Evolutionary conservation across 92 coral and sea anemone genomes (phyloP).

Genomic region (Heteractis magnifica): DNA sequence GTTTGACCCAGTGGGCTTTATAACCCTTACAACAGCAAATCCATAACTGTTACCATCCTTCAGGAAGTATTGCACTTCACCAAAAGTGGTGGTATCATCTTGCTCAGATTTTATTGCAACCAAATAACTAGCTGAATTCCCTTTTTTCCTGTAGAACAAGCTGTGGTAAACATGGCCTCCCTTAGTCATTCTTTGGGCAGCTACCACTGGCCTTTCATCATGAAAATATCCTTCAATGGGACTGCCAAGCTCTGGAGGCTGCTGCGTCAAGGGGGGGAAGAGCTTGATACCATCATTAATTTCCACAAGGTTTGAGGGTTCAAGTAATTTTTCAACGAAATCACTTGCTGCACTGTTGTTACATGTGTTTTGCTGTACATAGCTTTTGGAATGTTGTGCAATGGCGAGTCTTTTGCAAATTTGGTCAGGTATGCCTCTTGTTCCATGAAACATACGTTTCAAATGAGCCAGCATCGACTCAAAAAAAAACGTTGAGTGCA

Average conservation of each 20-base stretch:
- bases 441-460: constrained; percentile 69
- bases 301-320: constrained; percentile 20
- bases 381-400: constrained; percentile 47
- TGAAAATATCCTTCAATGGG: constrained; percentile 38
- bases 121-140: constrained; percentile 56
- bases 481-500: constrained; percentile 65
- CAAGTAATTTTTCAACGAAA: constrained; percentile 21
- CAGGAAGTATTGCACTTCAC: constrained; percentile 55
- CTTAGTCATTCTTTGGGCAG: constrained; percentile 51
- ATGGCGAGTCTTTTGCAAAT: constrained; percentile 52
- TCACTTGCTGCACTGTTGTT: constrained; percentile 41
- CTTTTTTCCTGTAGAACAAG: constrained; percentile 40
- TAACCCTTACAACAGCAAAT: constrained; percentile 45
- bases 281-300: constrained; percentile 46
- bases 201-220: constrained; percentile 28
- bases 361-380: constrained; percentile 12
- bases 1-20: constrained; percentile 36
- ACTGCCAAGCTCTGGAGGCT: constrained; percentile 25
- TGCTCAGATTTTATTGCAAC: constrained; percentile 32
- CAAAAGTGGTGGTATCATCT: constrained; percentile 31
- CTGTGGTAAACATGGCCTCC: constrained; percentile 51
- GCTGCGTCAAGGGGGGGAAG: constrained; percentile 34
- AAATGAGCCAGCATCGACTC: constrained; percentile 72
- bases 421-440: constrained; percentile 69
- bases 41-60: constrained; percentile 42